These are phyloP conservation scores for Mustela nigripes DNA, from an alignment of 2,113 vertebrate species.

Conservation along the genomic window DNA sequence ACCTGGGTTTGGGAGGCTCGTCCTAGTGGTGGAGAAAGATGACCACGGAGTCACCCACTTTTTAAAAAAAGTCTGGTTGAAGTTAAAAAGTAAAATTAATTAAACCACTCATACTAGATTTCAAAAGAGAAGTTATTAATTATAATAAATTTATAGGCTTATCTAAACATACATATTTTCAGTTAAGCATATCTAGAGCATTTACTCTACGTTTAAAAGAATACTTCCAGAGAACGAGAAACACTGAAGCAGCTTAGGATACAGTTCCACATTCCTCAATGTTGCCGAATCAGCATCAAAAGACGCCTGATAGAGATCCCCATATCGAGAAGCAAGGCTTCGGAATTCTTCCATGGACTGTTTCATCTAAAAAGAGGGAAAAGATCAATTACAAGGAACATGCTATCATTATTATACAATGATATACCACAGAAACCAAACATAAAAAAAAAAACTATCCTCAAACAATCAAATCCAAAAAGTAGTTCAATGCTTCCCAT, in stretches of 20 bases:
- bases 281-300: slow-evolving; percentile 98
- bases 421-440: neutral
- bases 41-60: neutral
- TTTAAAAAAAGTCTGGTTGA: neutral
- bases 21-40: neutral
- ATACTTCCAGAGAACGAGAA: neutral
- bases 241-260: slow-evolving; percentile 88
- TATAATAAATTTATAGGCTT: slow-evolving; percentile 44
- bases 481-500: neutral
- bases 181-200: neutral
- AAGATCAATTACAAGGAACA: slow-evolving; percentile 3
- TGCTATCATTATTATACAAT: neutral
- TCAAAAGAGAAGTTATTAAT: slow-evolving; percentile 13
- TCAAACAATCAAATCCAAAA: slow-evolving; percentile 40
- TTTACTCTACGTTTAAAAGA: neutral
- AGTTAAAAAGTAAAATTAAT: slow-evolving; percentile 20
- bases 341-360: slow-evolving; percentile 97
- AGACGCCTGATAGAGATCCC: slow-evolving; percentile 97
- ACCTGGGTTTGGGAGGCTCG: neutral
- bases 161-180: neutral
- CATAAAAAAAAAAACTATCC: slow-evolving; percentile 3
- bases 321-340: slow-evolving; percentile 93
- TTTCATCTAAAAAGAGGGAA: slow-evolving; percentile 92
- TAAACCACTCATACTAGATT: neutral
- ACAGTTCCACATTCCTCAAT: slow-evolving; percentile 97